Base-by-base conservation (phyloP, 2,888 invertebrate genomes). In the Taenaris catops region DNA sequence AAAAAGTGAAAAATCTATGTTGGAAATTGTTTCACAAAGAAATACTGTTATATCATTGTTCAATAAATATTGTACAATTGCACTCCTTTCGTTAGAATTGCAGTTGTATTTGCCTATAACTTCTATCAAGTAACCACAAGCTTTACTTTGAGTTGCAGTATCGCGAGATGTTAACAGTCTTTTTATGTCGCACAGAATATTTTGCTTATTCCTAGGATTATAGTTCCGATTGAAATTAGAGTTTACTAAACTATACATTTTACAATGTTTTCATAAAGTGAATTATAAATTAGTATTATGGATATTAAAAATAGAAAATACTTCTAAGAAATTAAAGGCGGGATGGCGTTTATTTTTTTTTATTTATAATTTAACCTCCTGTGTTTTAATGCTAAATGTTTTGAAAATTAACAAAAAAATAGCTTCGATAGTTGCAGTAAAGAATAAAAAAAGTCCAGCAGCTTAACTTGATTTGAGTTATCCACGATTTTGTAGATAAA, bases 11-110 rank as follows among this genome's bases (percentile, higher is more conserved):
- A 73, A 78, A 47, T 83, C 80, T 51, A 86, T 63, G 46, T 84
- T 86, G 4, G 80, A 69, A 19, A 71, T 79, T 10, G 81, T 79
- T 60, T 83, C 84, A 48, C 84, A 83, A 5, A 86, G 59, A 52
- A 84, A 86, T 18, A 83, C 73, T 1, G 66, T 71, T 18, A 83
- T 76, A 45, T 86, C 84, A 41, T 79, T 83, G 8, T 79, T 72
- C 27, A 86, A 46, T 36, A 86, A 60, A 56, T 81, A 76, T 51
- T 76, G 68, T 6, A 80, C 49, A 53, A 76, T 64, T 7, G 58
- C 60, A 25, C 43, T 49, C 28, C 69, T 63, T 46, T 83, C 78
- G 4, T 55, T 57, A 1, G 73, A 67, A 38, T 62, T 68, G 37
- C 51, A 55, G 25, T 61, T 67, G 42, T 71, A 75, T 40, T 74